Evolutionary conservation across 35 echinoderm and acorn worm species (phyloP), one percentile per base, ranked within the genome.

Genomic region (Apostichopus californicus): DNA sequence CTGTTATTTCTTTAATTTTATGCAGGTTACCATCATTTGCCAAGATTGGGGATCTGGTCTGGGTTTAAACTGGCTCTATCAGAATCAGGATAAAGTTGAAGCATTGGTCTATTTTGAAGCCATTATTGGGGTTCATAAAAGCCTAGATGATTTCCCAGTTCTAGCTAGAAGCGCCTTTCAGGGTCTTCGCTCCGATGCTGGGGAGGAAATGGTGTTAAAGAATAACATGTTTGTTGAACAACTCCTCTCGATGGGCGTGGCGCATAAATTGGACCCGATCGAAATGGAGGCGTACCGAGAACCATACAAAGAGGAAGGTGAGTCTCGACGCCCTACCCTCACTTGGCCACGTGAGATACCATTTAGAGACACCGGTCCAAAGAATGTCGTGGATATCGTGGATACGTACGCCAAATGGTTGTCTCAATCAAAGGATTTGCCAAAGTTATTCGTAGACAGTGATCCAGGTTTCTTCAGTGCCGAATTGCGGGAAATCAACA

Each of bases 41-140:
- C 94, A 98, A 78, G 96, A 95, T 77, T 98, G 96, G 96, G 96
- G 96, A 11, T 98, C 96, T 13, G 96, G 83, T 2, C 90, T 98
- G n/a, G 94, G 94, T 15, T 83, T 98, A 54, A 92, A 95, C 26
- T 98, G 96, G 96, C 78, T 82, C 57, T 60, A 95, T 56, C 66
- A 95, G 78, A 88, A 98, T 61, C 81, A 75, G 70, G 86, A 83
- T 28, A 78, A 90, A 28, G 82, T 98, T n/a, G 81, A 98, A 78
- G 87, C 86, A 17, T 75, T 90, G 71, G 90, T 81, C 1, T 81
- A 91, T 53, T 71, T 91, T 14, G 90, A 91, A 61, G 78, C 34
- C 18, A n/a, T 93, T 8, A 34, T 87, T 55, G 92, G 24, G 4
- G 92, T 93, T 5, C 15, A 53, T 12, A 85, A 55, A 18, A 89